phyloP scores from a whole-genome alignment of 2,888 invertebrate species.

The Hedya salicella region DNA sequence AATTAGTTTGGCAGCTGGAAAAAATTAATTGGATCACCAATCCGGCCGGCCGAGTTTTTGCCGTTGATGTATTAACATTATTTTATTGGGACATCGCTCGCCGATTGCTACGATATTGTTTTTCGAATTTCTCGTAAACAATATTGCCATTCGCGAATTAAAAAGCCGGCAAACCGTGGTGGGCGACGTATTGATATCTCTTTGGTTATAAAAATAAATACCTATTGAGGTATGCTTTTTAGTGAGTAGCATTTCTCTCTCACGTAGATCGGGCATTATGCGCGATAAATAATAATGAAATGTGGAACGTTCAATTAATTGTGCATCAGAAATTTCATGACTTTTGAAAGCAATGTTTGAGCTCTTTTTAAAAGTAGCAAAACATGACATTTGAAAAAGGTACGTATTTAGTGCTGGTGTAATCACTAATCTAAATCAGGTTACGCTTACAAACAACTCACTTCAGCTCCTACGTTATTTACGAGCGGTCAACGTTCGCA shows the following conservation, averaged over 20 bases:
- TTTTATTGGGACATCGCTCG: conserved; percentile 70
- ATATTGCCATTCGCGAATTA: conserved; percentile 57
- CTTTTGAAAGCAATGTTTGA: background rate
- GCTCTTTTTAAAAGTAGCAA: too few relatives aligned
- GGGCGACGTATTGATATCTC: conserved; percentile 59
- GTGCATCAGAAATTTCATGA: conserved; percentile 9
- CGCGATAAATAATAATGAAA: background rate
- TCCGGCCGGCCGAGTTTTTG: conserved; percentile 56
- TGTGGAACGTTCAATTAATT: background rate
- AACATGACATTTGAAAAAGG: conserved; percentile 1
- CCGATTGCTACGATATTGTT: conserved; percentile 54
- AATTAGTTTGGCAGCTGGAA: conserved; percentile 75
- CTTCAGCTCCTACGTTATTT: conserved; percentile 36
- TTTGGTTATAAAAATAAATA: conserved; percentile 55
- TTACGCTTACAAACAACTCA: conserved; percentile 21
- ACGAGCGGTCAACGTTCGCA: conserved; percentile 52
- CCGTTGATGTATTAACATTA: conserved; percentile 82
- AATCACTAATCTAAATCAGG: conserved; percentile 8
- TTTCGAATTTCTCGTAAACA: conserved; percentile 62
- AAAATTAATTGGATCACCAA: conserved; percentile 75
- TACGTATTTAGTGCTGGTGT: background rate
- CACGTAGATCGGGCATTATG: conserved; percentile 18
- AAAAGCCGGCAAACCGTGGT: conserved; percentile 58
- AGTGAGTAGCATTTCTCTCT: conserved; percentile 49
- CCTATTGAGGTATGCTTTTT: conserved; percentile 40